Conservation (phyloP, 1,140 invertebrate species). For the Pogonognathellus flavescens region DNA sequence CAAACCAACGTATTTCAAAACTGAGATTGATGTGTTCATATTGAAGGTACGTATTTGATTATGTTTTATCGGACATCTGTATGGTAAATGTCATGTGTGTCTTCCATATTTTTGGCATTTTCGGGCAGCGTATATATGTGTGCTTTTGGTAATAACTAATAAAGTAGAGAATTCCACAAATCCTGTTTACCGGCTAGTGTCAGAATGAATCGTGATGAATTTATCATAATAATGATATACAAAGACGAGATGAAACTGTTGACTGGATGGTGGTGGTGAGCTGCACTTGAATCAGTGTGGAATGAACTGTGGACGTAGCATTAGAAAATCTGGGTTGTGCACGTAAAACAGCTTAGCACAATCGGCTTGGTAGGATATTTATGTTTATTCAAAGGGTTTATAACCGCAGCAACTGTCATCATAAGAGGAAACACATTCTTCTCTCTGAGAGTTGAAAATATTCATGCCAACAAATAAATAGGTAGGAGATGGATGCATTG, state of each 20-base stretch:
- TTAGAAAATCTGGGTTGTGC: too few relatives aligned
- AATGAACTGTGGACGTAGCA: too few relatives aligned
- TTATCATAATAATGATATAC: conserved; percentile 30
- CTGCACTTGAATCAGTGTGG: too few relatives aligned
- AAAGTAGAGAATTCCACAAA: neutral
- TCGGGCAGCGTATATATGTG: neutral
- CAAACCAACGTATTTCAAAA: too few relatives aligned
- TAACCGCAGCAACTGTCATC: conserved; percentile 8
- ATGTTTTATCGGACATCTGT: too few relatives aligned
- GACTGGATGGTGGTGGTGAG: neutral
- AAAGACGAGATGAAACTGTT: neutral
- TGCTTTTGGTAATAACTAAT: neutral
- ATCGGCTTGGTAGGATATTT: neutral
- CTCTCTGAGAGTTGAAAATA: too few relatives aligned
- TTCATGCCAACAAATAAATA: too few relatives aligned
- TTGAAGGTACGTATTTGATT: too few relatives aligned
- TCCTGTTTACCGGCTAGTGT: conserved; percentile 11
- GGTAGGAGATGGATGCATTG: too few relatives aligned
- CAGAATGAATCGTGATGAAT: conserved; percentile 39
- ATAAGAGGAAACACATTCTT: too few relatives aligned
- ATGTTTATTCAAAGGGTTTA: conserved; percentile 31
- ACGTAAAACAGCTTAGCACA: neutral
- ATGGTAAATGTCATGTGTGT: neutral
- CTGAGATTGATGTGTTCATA: too few relatives aligned
- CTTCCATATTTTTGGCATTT: neutral